These are phyloP conservation scores for Hirtodrosophila trivittata DNA, from an alignment of 2,888 invertebrate species.

Conservation along the genomic window DNA sequence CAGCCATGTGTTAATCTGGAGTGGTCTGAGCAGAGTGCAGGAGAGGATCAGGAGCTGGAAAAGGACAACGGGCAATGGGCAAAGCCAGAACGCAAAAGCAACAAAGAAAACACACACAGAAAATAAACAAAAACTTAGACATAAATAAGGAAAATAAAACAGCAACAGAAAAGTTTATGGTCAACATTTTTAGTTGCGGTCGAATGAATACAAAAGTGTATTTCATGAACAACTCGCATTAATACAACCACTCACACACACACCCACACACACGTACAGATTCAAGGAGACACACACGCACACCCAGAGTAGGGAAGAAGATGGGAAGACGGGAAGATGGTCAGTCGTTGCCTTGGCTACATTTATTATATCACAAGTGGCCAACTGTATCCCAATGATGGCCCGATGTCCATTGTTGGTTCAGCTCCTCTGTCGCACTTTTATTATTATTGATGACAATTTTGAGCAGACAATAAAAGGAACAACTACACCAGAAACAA, in stretches of 20 bases:
- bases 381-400: constrained; percentile 53
- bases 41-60: constrained; percentile 16
- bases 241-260: constrained; percentile 42
- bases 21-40: constrained; percentile 23
- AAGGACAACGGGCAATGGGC: constrained; percentile 20
- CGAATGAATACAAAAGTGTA: constrained; percentile 76
- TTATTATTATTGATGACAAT: constrained; percentile 80
- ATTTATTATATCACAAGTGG: constrained; percentile 75
- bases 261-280: constrained; percentile 6
- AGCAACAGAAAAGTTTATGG: constrained; percentile 66
- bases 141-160: constrained; percentile 65
- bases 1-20: constrained; percentile 67
- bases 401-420: constrained; percentile 51
- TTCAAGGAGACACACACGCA: background rate
- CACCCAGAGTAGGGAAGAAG: constrained; percentile 8
- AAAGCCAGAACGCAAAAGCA: constrained; percentile 10
- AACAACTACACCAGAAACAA: constrained; percentile 40
- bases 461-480: constrained; percentile 78
- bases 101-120: constrained; percentile 41
- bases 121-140: constrained; percentile 51
- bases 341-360: constrained; percentile 54
- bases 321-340: too few relatives aligned
- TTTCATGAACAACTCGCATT: constrained; percentile 68
- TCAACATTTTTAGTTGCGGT: constrained; percentile 79
- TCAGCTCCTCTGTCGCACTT: constrained; percentile 54